Base-by-base conservation (phyloP, 2,797 vertebrate species). In the Rhabdophis nuchalis region DNA sequence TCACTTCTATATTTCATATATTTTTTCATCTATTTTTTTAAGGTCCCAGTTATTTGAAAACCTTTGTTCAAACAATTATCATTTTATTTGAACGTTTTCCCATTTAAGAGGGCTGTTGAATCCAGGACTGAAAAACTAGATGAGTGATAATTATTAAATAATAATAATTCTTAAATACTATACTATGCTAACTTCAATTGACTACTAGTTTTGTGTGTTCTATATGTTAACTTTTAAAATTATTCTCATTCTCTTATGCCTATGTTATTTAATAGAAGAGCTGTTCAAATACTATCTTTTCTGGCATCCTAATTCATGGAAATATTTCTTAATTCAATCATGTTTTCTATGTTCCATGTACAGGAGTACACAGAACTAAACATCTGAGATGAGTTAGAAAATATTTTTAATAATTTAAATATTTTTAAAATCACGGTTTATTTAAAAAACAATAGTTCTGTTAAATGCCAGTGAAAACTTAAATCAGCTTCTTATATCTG, bases 401-500 rank as follows among this genome's bases (percentile, higher is more conserved):
- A 16, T 82, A 91, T 91, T 27, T 27, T 60, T 60, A 60, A 10
- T 60, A 61, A 64, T 64, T 64, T 64, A 29, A 64, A 64, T n/a
- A 13, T 92, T 89, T 88, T 90, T 46, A 82, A 82, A 82, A 94
- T 92, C 95, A 93, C 58, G 89, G 54, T 68, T 1, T 87, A 41
- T 60, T 54, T 32, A 0, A 16, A 92, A 96, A 92, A 64, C 94
- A 36, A 9, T 85, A 90, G 11, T 32, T 60, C 86, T 2, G 60
- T 95, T 95, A 64, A 93, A 82, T 4, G 86, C 53, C 11, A 41
- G 89, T 96, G 95, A 54, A 20, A 85, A 91, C 29, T 91, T 93
- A 86, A 94, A 94, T 88, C 89, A 85, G 94, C 89, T 94, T 95
- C 57, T 93, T 85, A 87, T 61, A 93, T 89, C 4, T 93, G 14